Evolutionary conservation across 2,888 invertebrate genomes (phyloP).

Genomic region (Pristionchus exspectatus): DNA sequence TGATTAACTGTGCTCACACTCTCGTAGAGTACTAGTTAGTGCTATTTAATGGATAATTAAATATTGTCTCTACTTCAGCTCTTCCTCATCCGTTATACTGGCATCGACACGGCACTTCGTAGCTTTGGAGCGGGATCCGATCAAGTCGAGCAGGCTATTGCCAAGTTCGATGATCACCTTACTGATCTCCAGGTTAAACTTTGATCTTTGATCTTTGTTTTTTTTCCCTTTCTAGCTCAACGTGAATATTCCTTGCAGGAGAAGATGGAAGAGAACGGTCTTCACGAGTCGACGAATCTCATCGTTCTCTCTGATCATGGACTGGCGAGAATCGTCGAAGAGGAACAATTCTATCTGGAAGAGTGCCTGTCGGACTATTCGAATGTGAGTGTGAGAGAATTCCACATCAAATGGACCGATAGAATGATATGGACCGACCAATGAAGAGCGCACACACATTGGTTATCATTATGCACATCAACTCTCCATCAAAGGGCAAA

Average conservation of each 20-base stretch:
- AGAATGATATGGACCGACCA: no score
- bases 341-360: slow-evolving; percentile 77
- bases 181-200: slow-evolving; percentile 74
- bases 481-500: neutral
- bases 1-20: neutral
- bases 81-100: slow-evolving; percentile 71
- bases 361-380: slow-evolving; percentile 77
- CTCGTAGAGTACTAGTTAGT: no score
- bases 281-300: slow-evolving; percentile 75
- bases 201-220: neutral
- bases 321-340: slow-evolving; percentile 71
- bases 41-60: neutral
- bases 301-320: slow-evolving; percentile 77
- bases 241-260: slow-evolving; percentile 59
- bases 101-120: slow-evolving; percentile 72
- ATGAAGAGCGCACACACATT: no score
- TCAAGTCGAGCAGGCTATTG: slow-evolving; percentile 72
- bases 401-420: no score
- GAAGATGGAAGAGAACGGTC: slow-evolving; percentile 68
- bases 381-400: slow-evolving; percentile 55
- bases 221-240: neutral
- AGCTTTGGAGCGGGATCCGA: slow-evolving; percentile 72
- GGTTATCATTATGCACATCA: neutral
- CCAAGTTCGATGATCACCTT: slow-evolving; percentile 71
- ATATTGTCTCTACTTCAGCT: slow-evolving; percentile 56